Conservation (phyloP, 2,797 vertebrate genomes). For the Amniataba percoides region DNA sequence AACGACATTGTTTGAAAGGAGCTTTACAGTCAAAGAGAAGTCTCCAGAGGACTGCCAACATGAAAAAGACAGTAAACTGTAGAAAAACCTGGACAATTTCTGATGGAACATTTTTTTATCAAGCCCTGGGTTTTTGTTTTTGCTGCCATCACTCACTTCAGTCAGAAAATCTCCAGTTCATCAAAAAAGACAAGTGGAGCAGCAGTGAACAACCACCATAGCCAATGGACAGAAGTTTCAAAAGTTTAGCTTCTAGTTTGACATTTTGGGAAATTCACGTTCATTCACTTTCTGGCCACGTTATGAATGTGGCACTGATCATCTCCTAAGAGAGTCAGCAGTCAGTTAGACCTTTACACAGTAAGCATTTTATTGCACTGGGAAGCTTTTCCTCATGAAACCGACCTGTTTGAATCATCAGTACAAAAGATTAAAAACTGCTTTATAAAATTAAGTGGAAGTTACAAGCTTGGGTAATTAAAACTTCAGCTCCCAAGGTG, state of each 20-base stretch:
- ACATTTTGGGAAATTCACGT: not conserved
- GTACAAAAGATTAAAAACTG: no score
- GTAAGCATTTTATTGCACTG: no score
- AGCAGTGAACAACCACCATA: not conserved
- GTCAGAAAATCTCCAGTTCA: conserved; percentile 4
- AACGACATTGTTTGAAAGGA: conserved; percentile 9
- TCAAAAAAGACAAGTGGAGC: not conserved
- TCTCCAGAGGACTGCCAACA: not conserved
- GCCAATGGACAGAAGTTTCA: not conserved
- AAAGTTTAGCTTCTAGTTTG: not conserved
- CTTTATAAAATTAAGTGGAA: not conserved
- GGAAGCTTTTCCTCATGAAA: not conserved
- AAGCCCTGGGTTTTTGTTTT: conserved; percentile 2
- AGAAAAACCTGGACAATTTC: not conserved
- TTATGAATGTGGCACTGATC: no score
- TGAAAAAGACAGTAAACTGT: conserved; percentile 7
- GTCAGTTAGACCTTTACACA: no score
- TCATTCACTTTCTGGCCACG: no score
- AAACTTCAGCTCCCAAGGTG: not conserved
- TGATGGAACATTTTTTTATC: not conserved
- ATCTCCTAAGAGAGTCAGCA: not conserved
- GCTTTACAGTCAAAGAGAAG: not conserved
- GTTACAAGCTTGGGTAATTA: not conserved
- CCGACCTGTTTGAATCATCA: not conserved
- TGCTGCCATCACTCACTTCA: not conserved